Evolutionary conservation across 2,797 vertebrate genomes (phyloP).

Genomic region (Cephalopachus bancanus): DNA sequence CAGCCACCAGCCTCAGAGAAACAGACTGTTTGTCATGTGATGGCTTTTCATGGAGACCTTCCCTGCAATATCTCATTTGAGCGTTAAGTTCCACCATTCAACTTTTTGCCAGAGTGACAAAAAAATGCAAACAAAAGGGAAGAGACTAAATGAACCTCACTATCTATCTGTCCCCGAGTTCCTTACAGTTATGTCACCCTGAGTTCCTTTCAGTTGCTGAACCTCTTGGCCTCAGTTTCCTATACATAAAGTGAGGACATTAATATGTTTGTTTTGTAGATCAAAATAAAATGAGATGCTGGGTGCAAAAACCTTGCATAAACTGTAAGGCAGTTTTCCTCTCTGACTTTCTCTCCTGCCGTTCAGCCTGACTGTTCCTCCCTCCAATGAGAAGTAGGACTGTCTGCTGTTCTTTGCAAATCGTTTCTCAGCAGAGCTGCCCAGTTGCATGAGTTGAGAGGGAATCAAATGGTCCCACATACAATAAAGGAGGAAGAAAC

Average conservation of each 20-base stretch:
- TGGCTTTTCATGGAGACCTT: background rate
- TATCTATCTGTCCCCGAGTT: background rate
- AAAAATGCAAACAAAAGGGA: background rate
- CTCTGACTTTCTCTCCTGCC: background rate
- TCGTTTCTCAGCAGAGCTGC: background rate
- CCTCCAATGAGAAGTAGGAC: background rate
- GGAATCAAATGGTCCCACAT: background rate
- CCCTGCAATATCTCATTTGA: background rate
- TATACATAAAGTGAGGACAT: background rate
- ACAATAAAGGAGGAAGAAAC: background rate
- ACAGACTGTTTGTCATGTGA: background rate
- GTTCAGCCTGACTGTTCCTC: background rate
- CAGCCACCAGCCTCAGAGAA: background rate
- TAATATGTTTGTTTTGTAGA: background rate
- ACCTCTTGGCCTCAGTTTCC: background rate
- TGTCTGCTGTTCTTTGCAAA: background rate
- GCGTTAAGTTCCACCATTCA: background rate
- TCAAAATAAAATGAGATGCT: conserved; percentile 15
- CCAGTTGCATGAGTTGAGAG: background rate
- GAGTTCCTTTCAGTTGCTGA: background rate
- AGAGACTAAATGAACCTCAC: background rate
- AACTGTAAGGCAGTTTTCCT: background rate
- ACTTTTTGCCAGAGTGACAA: background rate
- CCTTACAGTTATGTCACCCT: no score
- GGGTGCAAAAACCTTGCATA: background rate